These are phyloP conservation scores for Gasteruption jaculator DNA, from an alignment of 2,888 invertebrate genomes.

Conservation along the genomic window DNA sequence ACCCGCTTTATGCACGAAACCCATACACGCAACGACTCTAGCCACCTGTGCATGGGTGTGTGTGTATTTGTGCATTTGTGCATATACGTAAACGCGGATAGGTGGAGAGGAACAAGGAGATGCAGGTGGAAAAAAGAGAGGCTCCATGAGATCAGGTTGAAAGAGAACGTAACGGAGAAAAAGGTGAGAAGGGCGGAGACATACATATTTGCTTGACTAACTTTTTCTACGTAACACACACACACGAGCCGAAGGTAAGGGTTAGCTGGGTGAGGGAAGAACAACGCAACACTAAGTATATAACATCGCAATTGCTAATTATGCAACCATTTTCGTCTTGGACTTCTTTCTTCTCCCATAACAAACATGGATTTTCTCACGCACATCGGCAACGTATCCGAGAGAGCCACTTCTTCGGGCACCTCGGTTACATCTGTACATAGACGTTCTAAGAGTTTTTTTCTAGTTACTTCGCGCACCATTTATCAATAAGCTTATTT, in stretches of 20 bases:
- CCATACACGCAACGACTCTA: too few relatives aligned
- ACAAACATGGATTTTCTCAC: constrained; percentile 40
- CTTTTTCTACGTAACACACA: constrained; percentile 15
- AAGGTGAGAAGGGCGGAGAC: constrained; percentile 14
- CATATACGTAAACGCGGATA: constrained; percentile 15
- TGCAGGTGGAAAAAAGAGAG: constrained; percentile 13
- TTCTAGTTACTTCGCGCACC: too few relatives aligned
- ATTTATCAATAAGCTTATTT: too few relatives aligned
- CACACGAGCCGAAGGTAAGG: constrained; percentile 17
- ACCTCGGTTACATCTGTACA: too few relatives aligned
- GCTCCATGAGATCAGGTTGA: constrained; percentile 5
- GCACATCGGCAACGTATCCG: too few relatives aligned
- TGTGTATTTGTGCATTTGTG: constrained; percentile 7
- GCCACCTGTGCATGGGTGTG: constrained; percentile 3
- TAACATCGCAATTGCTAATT: constrained; percentile 42
- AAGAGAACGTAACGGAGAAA: constrained; percentile 8
- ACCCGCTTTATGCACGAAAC: too few relatives aligned
- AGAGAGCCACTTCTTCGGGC: too few relatives aligned
- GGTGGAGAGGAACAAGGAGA: constrained; percentile 7
- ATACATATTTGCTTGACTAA: constrained; percentile 22
- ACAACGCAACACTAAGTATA: constrained; percentile 23
- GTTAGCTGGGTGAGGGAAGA: constrained; percentile 16
- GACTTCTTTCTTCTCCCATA: constrained; percentile 17
- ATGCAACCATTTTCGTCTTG: constrained; percentile 36
- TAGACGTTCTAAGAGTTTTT: neutral